phyloP scores from a whole-genome alignment of 2,113 vertebrate species.

The cat (Felis catus) region DNA sequence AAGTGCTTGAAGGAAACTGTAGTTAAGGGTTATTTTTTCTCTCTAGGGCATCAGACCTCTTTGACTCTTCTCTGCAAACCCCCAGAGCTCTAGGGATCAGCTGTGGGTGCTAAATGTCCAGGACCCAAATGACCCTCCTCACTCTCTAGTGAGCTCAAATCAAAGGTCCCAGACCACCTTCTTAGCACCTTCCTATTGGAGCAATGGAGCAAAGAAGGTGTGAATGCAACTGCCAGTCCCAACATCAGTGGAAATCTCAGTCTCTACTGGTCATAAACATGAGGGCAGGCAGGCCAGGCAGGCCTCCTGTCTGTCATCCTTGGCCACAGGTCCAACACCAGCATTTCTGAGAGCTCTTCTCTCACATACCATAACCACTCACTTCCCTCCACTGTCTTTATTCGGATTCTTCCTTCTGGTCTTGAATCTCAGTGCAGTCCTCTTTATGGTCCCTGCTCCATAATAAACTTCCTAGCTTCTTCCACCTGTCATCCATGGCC shows the following conservation, averaged over 20 bases:
- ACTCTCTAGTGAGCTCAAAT: neutral
- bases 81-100: neutral
- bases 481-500: neutral
- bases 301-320: neutral
- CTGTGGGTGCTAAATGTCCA: neutral
- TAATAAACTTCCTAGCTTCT: neutral
- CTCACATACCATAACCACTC: neutral
- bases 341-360: neutral
- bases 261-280: no score
- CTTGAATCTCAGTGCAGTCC: neutral
- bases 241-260: neutral
- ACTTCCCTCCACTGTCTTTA: neutral
- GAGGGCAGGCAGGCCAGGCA: neutral
- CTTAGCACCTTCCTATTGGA: neutral
- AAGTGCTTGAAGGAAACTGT: neutral
- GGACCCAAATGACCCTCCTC: neutral
- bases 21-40: neutral
- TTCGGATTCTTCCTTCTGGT: neutral
- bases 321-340: no score
- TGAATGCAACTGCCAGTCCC: neutral
- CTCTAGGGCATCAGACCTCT: neutral
- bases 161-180: neutral
- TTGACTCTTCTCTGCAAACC: neutral
- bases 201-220: neutral
- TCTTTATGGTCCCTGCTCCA: neutral